Evolutionary conservation across 2,888 invertebrate genomes (phyloP).

Genomic region (Scaptodrosophila latifasciaeformis): DNA sequence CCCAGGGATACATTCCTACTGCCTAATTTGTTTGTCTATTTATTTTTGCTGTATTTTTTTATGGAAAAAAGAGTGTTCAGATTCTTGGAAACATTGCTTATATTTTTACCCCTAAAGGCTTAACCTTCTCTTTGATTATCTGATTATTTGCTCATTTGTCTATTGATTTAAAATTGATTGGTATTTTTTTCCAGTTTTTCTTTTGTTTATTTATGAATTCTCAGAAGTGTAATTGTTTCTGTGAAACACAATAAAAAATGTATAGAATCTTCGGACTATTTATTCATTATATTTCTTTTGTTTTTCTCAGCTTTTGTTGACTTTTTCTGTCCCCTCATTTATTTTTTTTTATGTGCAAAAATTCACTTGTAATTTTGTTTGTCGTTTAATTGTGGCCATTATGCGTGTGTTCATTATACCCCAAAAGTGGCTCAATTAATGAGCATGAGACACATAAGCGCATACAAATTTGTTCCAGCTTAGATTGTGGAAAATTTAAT

Average conservation of each 20-base stretch:
- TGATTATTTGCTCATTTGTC: no score
- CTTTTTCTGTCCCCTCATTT: conserved; percentile 11
- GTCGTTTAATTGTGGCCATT: conserved; percentile 65
- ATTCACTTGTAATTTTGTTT: conserved; percentile 59
- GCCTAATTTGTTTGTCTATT: conserved; percentile 30
- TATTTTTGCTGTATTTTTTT: conserved; percentile 22
- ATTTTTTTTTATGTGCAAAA: conserved; percentile 13
- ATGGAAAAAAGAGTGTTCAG: no score
- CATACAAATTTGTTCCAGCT: conserved; percentile 21
- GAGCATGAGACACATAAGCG: conserved; percentile 22
- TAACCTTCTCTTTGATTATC: no score
- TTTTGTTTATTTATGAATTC: no score
- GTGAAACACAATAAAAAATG: no score
- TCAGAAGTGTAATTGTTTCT: no score
- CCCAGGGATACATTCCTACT: conserved; percentile 9
- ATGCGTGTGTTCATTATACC: conserved; percentile 60
- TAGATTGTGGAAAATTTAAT: no score
- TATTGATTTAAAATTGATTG: no score
- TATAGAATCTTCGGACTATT: no score
- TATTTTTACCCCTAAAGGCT: no score
- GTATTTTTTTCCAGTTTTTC: no score
- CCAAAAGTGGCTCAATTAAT: conserved; percentile 66
- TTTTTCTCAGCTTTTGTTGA: conserved; percentile 1
- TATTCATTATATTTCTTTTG: conserved; percentile 10
- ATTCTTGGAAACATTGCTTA: no score